Base-by-base conservation (phyloP, 2,797 vertebrate genomes). In the Micropoecilia bifurca region DNA sequence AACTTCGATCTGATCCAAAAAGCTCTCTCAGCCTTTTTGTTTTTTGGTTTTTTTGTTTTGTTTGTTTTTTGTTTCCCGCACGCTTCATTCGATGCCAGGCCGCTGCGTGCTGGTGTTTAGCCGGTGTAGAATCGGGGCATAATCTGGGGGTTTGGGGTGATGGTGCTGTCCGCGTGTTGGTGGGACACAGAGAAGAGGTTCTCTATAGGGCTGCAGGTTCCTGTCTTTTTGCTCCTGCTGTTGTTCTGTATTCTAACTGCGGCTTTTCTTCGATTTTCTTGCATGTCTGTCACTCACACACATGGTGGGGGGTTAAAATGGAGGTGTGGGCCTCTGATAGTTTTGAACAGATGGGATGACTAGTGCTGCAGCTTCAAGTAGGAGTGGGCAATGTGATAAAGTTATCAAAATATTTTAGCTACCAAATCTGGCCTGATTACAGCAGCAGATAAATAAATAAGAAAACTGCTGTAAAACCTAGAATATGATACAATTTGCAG, bases 1-100 rank as follows among this genome's bases (percentile, higher is more conserved):
- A 83, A 79, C 83, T 61, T 90, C 82, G 81, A 91, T 85, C 89
- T 94, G 94, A 96, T 85, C 73, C 88, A 84, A n/a, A 90, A 86
- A 73, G 83, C 84, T 87, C 83, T 90, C 90, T 91, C 84, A 83
- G 77, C 79, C 84, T 89, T 87, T 86, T 84, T 88, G 55, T 28
- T 87, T 46, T 86, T 82, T 87, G 85, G 80, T 1, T 47, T 20
- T 22, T 0, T 50, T 50, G 88, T 85, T 86, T 84, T 88, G 30
- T 63, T 87, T 50, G 18, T 86, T 84, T 88, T 86, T 83, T 25
- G 20, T 53, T 53, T 89, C 57, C 50, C 18, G 43, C 74, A 66
- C 83, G 68, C 89, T 81, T 91, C 77, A 76, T 81, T 50, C 61
- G 80, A 82, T 86, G 81, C 86, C 47, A 75, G 81, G 88, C 57